Base-by-base conservation (phyloP, 2,797 vertebrate species). In the Paedocypris micromegethes region DNA sequence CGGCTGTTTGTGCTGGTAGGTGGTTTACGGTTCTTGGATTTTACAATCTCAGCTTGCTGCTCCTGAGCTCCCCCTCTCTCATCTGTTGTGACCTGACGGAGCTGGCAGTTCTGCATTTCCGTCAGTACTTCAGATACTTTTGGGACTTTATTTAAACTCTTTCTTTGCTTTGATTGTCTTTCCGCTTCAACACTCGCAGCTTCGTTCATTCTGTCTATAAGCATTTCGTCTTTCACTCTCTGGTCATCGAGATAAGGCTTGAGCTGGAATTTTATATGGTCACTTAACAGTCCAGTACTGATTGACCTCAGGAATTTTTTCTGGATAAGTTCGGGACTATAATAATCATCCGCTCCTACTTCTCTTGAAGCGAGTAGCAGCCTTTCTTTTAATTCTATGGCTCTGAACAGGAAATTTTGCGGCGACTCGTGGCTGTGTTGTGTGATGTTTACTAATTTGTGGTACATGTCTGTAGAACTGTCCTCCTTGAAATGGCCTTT, bases 391-490 rank as follows among this genome's bases (percentile, higher is more conserved):
- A 53, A 7, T 7, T 53, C 51, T 37, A 39, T 53, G 3, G 51
- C 51, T 39, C 52, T 53, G 37, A 53, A 53, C 1, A 53, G 6
- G 5, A 53, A 53, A 2, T 23, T 38, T 53, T n/a, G n/a, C n/a
- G n/a, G n/a, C n/a, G n/a, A n/a, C n/a, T n/a, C 39, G 51, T 53
- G 37, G 39, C 37, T 39, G 41, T 4, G 39, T 55, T 55, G 53
- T 7, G 53, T 55, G 37, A 55, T 55, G 39, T 55, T 55, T 39
- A 60, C 5, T 6, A 61, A 49, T 61, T 38, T 61, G 53, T 55
- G 5, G 4, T 55, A 55, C 39, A 55, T 2, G 4, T 55, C 39
- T 3, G 53, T 55, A 55, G 8, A 55, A 55, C 39, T 55, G 53
- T 55, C 53, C 53, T 55, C 53, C 39, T 55, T 55, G 39, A 41